Percentiles rank a stretch among this genome's conserved stretches.
phyloP scores from a whole-genome alignment of 2,113 vertebrate genomes.

The Heterotis niloticus region DNA sequence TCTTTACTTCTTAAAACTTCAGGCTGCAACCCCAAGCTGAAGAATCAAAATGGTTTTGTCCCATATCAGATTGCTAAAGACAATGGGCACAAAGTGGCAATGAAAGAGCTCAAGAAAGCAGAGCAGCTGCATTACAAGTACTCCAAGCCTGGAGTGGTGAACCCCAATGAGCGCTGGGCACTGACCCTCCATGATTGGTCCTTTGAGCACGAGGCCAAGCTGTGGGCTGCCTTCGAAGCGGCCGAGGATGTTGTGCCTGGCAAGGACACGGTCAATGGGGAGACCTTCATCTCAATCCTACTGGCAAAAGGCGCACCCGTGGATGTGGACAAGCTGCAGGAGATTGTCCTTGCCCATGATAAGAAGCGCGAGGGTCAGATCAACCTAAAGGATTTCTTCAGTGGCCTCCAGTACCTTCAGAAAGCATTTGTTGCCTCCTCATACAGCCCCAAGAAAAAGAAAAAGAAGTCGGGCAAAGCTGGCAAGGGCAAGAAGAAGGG shows the following conservation, averaged over 20 bases:
- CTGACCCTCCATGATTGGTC: slow-evolving; percentile 86
- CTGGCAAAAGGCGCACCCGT: slow-evolving; percentile 58
- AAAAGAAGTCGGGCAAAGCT: slow-evolving; percentile 34
- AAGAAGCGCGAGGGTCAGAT: slow-evolving; percentile 51
- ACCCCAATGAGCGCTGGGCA: slow-evolving; percentile 66
- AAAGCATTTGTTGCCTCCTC: slow-evolving; percentile 71
- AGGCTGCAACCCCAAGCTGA: slow-evolving; percentile 86
- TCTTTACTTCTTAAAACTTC: slow-evolving; percentile 8
- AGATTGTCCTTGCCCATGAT: slow-evolving; percentile 63
- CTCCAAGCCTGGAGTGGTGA: slow-evolving; percentile 42
- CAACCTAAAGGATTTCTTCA: slow-evolving; percentile 75
- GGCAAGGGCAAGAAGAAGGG: slow-evolving; percentile 60
- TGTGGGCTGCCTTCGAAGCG: slow-evolving; percentile 57
- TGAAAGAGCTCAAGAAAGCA: slow-evolving; percentile 67
- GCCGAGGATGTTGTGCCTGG: slow-evolving; percentile 43
- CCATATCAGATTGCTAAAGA: slow-evolving; percentile 74
- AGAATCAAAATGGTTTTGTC: slow-evolving; percentile 67
- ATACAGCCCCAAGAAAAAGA: slow-evolving; percentile 70
- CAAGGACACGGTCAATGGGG: slow-evolving; percentile 53
- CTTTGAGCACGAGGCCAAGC: slow-evolving; percentile 59
- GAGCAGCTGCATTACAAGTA: slow-evolving; percentile 65
- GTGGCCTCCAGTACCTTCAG: slow-evolving; percentile 75
- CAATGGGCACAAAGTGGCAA: slow-evolving; percentile 68
- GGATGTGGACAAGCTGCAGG: slow-evolving; percentile 45
- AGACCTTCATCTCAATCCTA: slow-evolving; percentile 66